These are phyloP conservation scores for Fulica atra DNA, from an alignment of 2,113 vertebrate genomes.

Conservation along the genomic window DNA sequence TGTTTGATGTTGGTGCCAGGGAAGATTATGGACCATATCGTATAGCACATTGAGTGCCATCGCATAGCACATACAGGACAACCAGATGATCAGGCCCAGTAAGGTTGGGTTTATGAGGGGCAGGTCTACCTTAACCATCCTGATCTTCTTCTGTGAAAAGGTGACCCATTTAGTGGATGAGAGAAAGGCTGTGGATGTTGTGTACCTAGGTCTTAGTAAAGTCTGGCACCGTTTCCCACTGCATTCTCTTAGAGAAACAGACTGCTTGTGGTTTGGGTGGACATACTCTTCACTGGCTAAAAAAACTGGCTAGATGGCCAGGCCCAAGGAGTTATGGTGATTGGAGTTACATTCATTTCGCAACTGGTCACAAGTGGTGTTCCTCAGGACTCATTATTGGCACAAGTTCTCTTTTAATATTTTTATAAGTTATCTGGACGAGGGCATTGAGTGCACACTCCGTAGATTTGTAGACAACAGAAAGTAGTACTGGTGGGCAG, in stretches of 20 bases:
- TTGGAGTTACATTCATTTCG: background rate
- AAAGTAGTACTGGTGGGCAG: accelerated
- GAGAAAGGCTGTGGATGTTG: background rate
- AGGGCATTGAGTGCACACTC: accelerated
- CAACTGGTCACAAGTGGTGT: accelerated
- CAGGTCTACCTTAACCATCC: background rate
- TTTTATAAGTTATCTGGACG: background rate
- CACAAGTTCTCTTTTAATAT: background rate
- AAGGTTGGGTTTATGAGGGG: background rate
- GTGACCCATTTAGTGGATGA: accelerated
- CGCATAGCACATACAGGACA: accelerated
- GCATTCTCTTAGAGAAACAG: background rate
- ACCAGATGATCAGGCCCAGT: background rate
- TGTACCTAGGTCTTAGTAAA: background rate
- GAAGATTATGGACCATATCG: background rate
- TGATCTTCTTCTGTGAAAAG: background rate
- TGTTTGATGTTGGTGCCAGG: accelerated
- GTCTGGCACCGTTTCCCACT: background rate
- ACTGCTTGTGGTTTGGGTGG: background rate
- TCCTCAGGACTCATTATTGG: too few relatives aligned
- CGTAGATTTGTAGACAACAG: accelerated
- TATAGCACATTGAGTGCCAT: background rate
- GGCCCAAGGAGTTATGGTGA: background rate
- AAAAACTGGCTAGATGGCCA: background rate
- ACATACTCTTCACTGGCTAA: accelerated